phyloP scores from a whole-genome alignment of 2,888 invertebrate species.

The Brachypalpus laphriformis region DNA sequence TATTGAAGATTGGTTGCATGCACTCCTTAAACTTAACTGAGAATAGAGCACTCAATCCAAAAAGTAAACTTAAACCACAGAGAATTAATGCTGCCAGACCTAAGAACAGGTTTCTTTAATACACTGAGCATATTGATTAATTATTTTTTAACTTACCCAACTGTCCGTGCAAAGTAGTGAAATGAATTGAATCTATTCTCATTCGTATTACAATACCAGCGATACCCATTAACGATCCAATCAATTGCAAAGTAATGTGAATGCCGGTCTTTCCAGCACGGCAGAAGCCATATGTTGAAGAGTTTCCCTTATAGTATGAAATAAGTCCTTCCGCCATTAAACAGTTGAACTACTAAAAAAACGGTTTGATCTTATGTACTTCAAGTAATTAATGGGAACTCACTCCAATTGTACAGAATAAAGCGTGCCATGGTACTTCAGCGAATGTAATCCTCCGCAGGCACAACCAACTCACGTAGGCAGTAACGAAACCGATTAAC shows the following conservation, averaged over 20 bases:
- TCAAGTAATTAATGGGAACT: slow-evolving; percentile 12
- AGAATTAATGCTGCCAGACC: slow-evolving; percentile 75
- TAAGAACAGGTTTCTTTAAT: slow-evolving; percentile 13
- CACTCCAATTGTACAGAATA: slow-evolving; percentile 76
- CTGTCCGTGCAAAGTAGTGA: slow-evolving; percentile 75
- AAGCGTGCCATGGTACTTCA: slow-evolving; percentile 76
- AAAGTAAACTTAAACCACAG: slow-evolving; percentile 70
- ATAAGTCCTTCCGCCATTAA: slow-evolving; percentile 77
- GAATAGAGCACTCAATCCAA: slow-evolving; percentile 75
- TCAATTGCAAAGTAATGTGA: slow-evolving; percentile 75
- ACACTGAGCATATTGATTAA: not conserved
- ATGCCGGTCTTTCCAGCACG: slow-evolving; percentile 73
- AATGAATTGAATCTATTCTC: slow-evolving; percentile 74
- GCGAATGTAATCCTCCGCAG: slow-evolving; percentile 52
- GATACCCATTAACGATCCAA: slow-evolving; percentile 75
- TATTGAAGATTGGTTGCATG: slow-evolving; percentile 75
- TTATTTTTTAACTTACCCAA: slow-evolving; percentile 64
- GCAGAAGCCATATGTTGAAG: slow-evolving; percentile 65
- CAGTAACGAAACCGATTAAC: slow-evolving; percentile 76
- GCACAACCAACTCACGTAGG: slow-evolving; percentile 76
- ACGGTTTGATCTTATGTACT: not conserved
- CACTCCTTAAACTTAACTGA: slow-evolving; percentile 70
- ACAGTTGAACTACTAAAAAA: slow-evolving; percentile 75
- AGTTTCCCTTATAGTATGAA: slow-evolving; percentile 76
- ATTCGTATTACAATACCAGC: slow-evolving; percentile 75